phyloP scores from a whole-genome alignment of 2,797 vertebrate genomes.

The Eulemur coronatus region DNA sequence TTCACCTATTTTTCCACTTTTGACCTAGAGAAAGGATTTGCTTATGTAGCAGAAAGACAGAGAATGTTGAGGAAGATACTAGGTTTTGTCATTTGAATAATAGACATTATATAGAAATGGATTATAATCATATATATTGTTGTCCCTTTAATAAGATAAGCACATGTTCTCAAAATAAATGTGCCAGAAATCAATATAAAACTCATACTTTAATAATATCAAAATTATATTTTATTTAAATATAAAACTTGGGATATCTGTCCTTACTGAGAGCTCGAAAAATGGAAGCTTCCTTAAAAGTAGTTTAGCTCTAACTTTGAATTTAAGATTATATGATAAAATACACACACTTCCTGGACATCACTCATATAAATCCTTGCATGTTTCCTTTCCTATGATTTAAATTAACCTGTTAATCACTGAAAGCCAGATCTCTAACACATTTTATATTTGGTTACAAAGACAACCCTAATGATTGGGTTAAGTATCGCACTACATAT shows the following conservation, averaged over 20 bases:
- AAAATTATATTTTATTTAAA: constrained; percentile 24
- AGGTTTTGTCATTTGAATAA: constrained; percentile 37
- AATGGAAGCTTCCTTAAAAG: background rate
- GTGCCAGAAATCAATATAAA: constrained; percentile 6
- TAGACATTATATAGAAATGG: background rate
- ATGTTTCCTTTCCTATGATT: constrained; percentile 34
- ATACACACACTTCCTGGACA: constrained; percentile 1
- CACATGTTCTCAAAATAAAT: constrained; percentile 1
- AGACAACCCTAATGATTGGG: background rate
- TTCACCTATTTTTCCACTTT: background rate
- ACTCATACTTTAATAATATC: background rate
- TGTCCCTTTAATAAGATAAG: constrained; percentile 44
- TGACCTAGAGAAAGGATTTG: background rate
- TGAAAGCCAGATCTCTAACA: background rate
- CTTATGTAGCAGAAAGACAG: background rate
- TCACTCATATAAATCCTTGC: background rate
- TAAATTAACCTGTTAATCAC: constrained; percentile 48
- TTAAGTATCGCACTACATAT: background rate
- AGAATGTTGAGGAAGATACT: background rate
- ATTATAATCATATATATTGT: background rate
- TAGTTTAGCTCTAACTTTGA: background rate
- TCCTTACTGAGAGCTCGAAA: constrained; percentile 11
- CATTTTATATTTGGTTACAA: constrained; percentile 27
- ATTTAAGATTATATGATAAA: constrained; percentile 45
- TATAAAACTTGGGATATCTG: background rate